Percentiles rank a stretch among this genome's conserved stretches.
phyloP scores from a whole-genome alignment of 2,113 vertebrate species.

The Microcebus ravelobensis region DNA sequence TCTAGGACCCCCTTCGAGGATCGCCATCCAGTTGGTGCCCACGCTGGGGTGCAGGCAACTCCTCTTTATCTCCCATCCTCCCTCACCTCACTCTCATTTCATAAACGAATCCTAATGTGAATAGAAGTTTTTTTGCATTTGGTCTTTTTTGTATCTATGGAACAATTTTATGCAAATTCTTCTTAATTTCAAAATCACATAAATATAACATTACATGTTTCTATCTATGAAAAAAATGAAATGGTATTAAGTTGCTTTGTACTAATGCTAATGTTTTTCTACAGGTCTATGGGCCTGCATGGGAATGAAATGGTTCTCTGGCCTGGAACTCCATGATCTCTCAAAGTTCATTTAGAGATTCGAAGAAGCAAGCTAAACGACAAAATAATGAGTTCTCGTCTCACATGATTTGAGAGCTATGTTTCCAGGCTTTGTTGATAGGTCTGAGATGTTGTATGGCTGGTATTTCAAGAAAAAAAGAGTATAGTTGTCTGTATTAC shows the following conservation, averaged over 20 bases:
- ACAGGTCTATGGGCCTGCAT: not conserved
- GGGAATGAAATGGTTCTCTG: not conserved
- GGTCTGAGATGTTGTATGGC: not conserved
- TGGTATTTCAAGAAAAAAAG: not conserved
- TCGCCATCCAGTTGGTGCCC: not conserved
- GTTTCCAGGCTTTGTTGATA: conserved; percentile 18
- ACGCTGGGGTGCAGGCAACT: not conserved
- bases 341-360: conserved; percentile 5
- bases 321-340: not conserved
- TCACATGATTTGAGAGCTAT: not conserved
- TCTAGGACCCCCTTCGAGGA: fast-evolving
- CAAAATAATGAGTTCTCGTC: conserved; percentile 24
- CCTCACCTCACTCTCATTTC: not conserved
- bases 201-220: not conserved
- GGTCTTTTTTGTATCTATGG: not conserved
- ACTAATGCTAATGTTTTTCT: not conserved
- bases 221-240: not conserved
- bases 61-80: not conserved
- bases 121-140: not conserved
- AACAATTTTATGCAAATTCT: conserved; percentile 24
- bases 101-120: not conserved
- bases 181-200: conserved; percentile 13
- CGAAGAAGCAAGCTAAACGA: not conserved
- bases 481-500: not conserved
- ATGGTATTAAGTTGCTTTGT: not conserved